phyloP scores from a whole-genome alignment of 2,888 invertebrate species.

The Machimus atricapillus region DNA sequence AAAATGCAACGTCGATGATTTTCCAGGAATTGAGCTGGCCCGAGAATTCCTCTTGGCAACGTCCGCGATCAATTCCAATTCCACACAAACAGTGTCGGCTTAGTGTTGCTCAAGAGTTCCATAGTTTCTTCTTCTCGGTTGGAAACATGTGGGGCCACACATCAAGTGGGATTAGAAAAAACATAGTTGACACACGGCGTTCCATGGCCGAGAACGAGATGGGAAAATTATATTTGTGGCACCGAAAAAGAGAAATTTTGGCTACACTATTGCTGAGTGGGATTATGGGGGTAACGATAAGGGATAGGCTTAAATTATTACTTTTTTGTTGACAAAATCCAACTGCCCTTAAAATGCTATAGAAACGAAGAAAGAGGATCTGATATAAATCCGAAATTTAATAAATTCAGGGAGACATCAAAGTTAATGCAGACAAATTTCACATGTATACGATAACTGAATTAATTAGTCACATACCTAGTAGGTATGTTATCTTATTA shows the following conservation, averaged over 20 bases:
- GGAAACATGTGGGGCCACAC: conserved; percentile 6
- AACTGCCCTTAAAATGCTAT: background rate
- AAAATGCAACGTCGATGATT: conserved; percentile 10
- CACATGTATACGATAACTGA: too few species aligned
- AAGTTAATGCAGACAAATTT: too few species aligned
- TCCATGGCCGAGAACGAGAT: background rate
- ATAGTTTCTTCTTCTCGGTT: background rate
- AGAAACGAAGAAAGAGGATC: too few species aligned
- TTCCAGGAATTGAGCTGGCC: background rate
- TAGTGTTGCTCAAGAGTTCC: background rate
- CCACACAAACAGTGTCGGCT: background rate
- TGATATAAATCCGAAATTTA: too few species aligned
- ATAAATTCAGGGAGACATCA: too few species aligned
- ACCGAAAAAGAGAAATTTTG: background rate
- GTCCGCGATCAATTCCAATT: background rate
- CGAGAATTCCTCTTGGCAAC: background rate
- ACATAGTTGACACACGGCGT: background rate
- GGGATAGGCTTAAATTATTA: background rate
- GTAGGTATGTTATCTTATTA: too few species aligned
- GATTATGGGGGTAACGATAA: background rate
- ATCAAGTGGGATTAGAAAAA: background rate
- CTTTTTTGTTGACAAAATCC: background rate
- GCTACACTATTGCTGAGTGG: background rate
- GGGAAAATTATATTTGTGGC: background rate
- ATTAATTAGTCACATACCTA: too few species aligned